Percentiles rank a stretch among this genome's conserved stretches.
Evolutionary conservation across 2,113 vertebrate species (phyloP).

Genomic region (Semicossyphus pulcher): DNA sequence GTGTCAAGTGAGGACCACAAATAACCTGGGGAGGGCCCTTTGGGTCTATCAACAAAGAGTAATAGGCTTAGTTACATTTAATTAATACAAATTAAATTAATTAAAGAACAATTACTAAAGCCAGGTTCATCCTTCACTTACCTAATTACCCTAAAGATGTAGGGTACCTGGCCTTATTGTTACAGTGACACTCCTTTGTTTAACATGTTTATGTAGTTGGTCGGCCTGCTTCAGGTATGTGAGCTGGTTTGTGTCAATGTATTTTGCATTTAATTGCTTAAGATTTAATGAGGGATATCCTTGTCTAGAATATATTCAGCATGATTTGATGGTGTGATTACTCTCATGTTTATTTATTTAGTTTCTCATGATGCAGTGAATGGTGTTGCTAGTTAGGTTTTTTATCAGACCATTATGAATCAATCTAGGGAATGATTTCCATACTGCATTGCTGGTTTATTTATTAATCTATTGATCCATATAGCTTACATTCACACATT

Average conservation of each 20-base stretch:
- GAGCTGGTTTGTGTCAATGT: background rate
- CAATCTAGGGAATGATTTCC: background rate
- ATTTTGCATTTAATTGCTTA: background rate
- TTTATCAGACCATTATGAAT: background rate
- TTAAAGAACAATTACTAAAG: background rate
- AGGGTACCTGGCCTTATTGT: background rate
- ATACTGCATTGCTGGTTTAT: background rate
- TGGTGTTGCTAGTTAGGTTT: background rate
- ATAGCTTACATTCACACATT: background rate
- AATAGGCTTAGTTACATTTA: conserved; percentile 28
- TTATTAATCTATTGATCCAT: background rate
- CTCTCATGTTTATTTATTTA: too few relatives aligned
- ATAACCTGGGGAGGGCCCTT: conserved; percentile 6
- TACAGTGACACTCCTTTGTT: background rate
- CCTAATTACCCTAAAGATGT: background rate
- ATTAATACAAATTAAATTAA: too few relatives aligned
- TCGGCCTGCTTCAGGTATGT: background rate
- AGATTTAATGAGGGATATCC: background rate
- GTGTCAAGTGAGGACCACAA: conserved; percentile 16
- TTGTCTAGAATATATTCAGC: background rate
- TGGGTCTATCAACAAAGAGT: background rate
- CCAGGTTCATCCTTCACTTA: background rate
- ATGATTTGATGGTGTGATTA: background rate
- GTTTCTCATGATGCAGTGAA: background rate
- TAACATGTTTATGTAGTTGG: background rate